Evolutionary conservation across 2,797 vertebrate species (phyloP).

Genomic region (Otus scops): DNA sequence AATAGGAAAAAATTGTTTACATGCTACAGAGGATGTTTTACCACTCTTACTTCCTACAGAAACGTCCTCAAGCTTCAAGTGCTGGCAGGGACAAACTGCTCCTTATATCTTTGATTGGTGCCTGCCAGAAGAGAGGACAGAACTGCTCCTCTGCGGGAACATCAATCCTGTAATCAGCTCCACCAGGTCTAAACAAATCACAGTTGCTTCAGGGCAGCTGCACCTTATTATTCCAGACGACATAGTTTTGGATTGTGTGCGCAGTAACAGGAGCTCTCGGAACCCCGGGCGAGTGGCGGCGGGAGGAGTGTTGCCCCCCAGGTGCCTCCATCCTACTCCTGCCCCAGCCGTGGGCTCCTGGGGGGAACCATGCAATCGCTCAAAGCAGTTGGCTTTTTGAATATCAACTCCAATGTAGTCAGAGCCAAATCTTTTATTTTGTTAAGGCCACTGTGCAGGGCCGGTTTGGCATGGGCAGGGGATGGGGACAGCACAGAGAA

Average conservation of each 20-base stretch:
- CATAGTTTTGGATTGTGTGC: neutral
- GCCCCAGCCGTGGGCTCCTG: neutral
- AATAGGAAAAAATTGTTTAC: constrained; percentile 58
- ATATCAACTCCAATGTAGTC: accelerated
- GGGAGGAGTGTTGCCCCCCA: neutral
- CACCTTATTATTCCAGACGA: neutral
- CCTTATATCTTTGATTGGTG: neutral
- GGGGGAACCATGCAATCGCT: neutral
- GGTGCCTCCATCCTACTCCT: neutral
- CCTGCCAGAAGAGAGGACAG: neutral
- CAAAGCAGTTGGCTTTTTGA: accelerated
- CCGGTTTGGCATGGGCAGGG: accelerated
- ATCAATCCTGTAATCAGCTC: neutral
- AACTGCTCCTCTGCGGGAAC: neutral
- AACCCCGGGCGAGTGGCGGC: accelerated
- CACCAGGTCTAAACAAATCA: neutral
- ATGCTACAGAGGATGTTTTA: constrained; percentile 62
- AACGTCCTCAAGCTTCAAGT: constrained; percentile 11
- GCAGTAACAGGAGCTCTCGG: neutral
- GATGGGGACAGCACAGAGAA: neutral
- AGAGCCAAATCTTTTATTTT: neutral
- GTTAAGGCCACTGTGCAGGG: neutral
- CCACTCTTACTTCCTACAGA: constrained; percentile 53
- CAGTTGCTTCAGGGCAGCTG: neutral
- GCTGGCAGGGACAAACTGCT: constrained; percentile 12